Evolutionary conservation across 2,113 vertebrate species (phyloP), one percentile per base, ranked within the genome.

Genomic region (Tragelaphus scriptus): DNA sequence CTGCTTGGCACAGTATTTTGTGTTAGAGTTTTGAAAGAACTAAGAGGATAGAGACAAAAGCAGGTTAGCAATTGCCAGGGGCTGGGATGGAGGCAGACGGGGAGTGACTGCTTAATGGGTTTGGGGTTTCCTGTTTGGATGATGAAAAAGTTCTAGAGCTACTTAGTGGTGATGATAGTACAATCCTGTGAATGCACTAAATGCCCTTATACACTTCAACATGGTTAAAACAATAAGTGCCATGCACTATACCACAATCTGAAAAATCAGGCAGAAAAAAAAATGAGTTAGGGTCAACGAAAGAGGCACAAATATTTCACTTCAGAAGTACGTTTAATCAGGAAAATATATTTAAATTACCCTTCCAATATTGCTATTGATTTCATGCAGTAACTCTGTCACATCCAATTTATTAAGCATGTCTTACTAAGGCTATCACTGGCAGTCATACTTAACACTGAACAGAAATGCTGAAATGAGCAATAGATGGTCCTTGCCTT

Each of bases 291-390:
- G 23, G 17, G 30, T 86, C 71, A 65, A 36, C 44, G 14, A 65
- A 96, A 19, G 32, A 87, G 53, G 44, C 77, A 77, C 25, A 77
- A n/a, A 61, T 92, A 65, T 51, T 89, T 55, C 13, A 32, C 32
- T 94, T 92, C 40, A 77, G 53, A 71, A 92, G 26, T 88, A 92
- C 2, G 55, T 85, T 77, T 96, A 85, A 88, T 90, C 25, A 85
- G 65, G 80, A 93, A 81, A 96, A n/a, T 77, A 47, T 75, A n/a
- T 92, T 97, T 85, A 94, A 92, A 80, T 94, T 88, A 55, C 84
- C 32, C 86, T 96, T 90, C 68, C 32, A 56, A 28, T 77, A 49
- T 86, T 63, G 55, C 56, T 92, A 85, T 79, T 91, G 65, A 88
- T 96, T 96, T 97, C 51, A 63, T 7, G 12, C 4, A 88, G 59